Conservation (phyloP, 92 coral and sea anemone genomes). For the Actinostola sp. region DNA sequence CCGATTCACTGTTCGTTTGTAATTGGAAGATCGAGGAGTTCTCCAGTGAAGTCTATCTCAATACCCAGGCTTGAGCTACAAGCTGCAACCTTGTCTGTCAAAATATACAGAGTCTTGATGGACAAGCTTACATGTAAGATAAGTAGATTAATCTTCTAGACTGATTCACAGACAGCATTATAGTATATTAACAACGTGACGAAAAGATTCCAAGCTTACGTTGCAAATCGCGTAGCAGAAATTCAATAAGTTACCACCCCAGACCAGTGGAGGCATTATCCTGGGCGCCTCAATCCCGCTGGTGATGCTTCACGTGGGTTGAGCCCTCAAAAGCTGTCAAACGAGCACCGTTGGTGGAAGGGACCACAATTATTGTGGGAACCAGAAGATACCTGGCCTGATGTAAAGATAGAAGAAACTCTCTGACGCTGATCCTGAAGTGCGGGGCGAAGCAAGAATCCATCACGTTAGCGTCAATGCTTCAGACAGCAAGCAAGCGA, state of each 20-base stretch:
- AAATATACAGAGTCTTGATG: conserved; percentile 23
- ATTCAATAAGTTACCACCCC: conserved; percentile 33
- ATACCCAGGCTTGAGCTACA: not conserved
- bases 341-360: no score
- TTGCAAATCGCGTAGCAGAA: conserved; percentile 49
- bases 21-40: no score
- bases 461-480: no score
- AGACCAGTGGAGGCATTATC: conserved; percentile 44
- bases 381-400: no score
- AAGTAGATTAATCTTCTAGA: conserved; percentile 31
- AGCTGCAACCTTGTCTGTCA: conserved; percentile 19
- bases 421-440: no score
- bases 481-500: no score
- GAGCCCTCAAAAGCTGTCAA: no score
- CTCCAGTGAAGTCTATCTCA: no score
- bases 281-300: conserved; percentile 35
- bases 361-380: no score
- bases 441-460: no score
- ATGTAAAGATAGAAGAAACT: no score
- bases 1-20: no score
- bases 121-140: conserved; percentile 31
- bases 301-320: conserved; percentile 48
- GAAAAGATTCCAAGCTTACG: conserved; percentile 46
- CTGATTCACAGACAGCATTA: conserved; percentile 31
- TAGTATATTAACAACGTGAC: conserved; percentile 40